Conservation (phyloP, 2,797 vertebrate genomes). For the Pelodytes ibericus region DNA sequence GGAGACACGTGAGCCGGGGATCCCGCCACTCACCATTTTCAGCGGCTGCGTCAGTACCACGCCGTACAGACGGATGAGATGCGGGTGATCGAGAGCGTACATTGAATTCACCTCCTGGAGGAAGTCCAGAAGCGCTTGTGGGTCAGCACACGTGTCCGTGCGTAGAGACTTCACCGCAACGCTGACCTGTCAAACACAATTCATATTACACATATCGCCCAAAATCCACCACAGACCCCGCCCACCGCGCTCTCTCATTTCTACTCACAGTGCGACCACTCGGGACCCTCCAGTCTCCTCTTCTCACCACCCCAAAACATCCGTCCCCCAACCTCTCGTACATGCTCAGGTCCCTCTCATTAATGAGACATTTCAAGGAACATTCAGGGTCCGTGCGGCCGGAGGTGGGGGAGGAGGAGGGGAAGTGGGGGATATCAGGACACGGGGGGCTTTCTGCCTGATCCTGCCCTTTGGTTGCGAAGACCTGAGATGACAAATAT, state of each 20-base stretch:
- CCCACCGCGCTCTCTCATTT: no score
- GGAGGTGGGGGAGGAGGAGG: not conserved
- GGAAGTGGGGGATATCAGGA: conserved; percentile 35
- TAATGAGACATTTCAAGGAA: conserved; percentile 81
- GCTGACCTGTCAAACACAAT: conserved; percentile 72
- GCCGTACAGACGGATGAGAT: conserved; percentile 85
- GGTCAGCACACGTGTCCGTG: conserved; percentile 67
- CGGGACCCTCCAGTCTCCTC: conserved; percentile 81
- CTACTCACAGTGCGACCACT: conserved; percentile 75
- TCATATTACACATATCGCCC: no score
- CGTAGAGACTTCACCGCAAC: conserved; percentile 82
- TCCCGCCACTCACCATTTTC: conserved; percentile 80
- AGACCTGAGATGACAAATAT: conserved; percentile 61
- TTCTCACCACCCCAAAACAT: conserved; percentile 86
- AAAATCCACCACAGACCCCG: no score
- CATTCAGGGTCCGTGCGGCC: conserved; percentile 54
- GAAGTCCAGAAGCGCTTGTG: conserved; percentile 79
- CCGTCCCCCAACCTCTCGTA: conserved; percentile 83
- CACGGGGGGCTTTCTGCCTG: conserved; percentile 61
- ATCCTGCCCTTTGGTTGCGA: conserved; percentile 62
- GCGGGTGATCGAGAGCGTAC: conserved; percentile 85
- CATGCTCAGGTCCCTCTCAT: conserved; percentile 79
- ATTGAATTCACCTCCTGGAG: conserved; percentile 86
- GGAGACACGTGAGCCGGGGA: not conserved
- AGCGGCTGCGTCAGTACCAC: conserved; percentile 86